A percentile compares a stretch with the other conserved stretches of the same genome.
These are phyloP conservation scores for Dolichallabes microphthalmus DNA, from an alignment of 2,113 vertebrate genomes.

Conservation along the genomic window DNA sequence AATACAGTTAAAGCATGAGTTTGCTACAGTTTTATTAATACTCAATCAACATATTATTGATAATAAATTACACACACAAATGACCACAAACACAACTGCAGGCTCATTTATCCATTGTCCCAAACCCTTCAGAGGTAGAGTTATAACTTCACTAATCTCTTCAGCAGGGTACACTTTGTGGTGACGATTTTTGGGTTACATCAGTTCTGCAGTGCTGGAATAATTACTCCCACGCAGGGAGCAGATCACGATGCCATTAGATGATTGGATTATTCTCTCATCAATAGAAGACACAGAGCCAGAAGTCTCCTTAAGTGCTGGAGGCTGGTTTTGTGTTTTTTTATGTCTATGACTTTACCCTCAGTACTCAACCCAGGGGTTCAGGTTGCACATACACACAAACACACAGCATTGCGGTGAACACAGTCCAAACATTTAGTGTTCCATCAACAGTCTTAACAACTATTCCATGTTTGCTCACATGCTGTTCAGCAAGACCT, in stretches of 20 bases:
- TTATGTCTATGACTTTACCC: background rate
- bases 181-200: background rate
- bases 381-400: slow-evolving; percentile 15
- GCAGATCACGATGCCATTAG: slow-evolving; percentile 28
- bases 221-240: slow-evolving; percentile 8
- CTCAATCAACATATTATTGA: too few species aligned
- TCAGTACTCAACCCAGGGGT: slow-evolving; percentile 8
- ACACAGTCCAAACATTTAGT: background rate
- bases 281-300: slow-evolving; percentile 6
- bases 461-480: background rate
- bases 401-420: slow-evolving; percentile 6
- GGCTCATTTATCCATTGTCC: too few species aligned
- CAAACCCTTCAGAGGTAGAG: too few species aligned
- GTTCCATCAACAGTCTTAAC: background rate
- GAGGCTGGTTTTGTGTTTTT: background rate
- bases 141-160: too few species aligned
- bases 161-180: background rate
- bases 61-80: too few species aligned
- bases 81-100: too few species aligned
- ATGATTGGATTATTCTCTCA: slow-evolving; percentile 35
- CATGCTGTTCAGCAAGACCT: background rate
- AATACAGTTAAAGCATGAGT: too few species aligned
- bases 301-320: background rate
- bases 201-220: slow-evolving; percentile 16
- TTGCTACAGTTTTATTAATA: too few species aligned